Evolutionary conservation across 2,797 vertebrate genomes (phyloP).

Genomic region (Pteronotus mesoamericanus): DNA sequence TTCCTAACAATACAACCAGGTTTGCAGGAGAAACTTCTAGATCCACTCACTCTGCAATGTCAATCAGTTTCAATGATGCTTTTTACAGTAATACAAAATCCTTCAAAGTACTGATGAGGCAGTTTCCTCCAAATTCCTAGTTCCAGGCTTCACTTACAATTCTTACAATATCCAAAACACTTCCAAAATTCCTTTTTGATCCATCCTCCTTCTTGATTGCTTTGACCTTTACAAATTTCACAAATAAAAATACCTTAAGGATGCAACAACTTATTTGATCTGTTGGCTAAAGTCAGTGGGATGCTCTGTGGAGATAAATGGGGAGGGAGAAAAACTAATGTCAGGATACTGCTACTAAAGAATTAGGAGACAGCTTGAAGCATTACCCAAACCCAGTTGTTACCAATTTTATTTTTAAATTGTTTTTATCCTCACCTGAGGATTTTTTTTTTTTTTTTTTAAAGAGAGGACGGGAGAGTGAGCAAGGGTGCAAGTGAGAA

Average conservation of each 20-base stretch:
- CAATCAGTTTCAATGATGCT: conserved; percentile 11
- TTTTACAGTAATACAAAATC: conserved; percentile 29
- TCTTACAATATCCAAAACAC: conserved; percentile 21
- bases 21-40: conserved; percentile 19
- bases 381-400: not conserved
- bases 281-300: conserved; percentile 5
- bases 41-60: not conserved
- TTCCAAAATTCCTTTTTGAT: conserved; percentile 42
- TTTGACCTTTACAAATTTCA: conserved; percentile 29
- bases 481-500: not conserved
- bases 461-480: too few relatives aligned
- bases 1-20: conserved; percentile 11
- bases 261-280: conserved; percentile 11
- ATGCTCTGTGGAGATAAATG: not conserved
- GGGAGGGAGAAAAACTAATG: not conserved
- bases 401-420: not conserved
- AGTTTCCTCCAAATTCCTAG: conserved; percentile 41
- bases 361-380: not conserved
- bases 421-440: not conserved
- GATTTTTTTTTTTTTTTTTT: not conserved
- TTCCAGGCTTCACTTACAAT: not conserved
- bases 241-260: not conserved
- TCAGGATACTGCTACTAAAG: not conserved
- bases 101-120: conserved; percentile 6
- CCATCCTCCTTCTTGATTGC: not conserved